Base-by-base conservation (phyloP, 2,113 vertebrate species). In the Sinocyclocheilus grahami region DNA sequence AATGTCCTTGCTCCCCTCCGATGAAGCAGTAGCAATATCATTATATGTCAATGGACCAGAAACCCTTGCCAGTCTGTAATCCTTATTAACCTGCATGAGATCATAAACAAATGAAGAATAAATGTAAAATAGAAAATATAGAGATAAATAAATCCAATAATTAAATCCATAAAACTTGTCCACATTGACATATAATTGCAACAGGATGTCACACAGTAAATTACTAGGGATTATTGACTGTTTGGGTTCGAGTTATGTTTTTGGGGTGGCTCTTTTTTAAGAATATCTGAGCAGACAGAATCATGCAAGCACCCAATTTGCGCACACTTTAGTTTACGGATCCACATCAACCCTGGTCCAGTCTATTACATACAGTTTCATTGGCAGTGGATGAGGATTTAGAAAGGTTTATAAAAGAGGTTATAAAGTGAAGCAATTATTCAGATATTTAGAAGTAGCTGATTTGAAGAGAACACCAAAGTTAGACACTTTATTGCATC, bases 11-110 rank as follows among this genome's bases (percentile, higher is more conserved):
- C 94, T 95, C 92, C 93, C 94, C 94, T 95, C 93, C 93, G 94
- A 92, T 93, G 95, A 94, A 92, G 94, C 91, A 93, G 93, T 92
- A 91, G 94, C 93, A 92, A 95, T 94, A 92, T 95, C 95, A 95
- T 94, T 95, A 95, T 94, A 95, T 93, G 94, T 95, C 94, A 95
- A 95, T 89, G 95, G 95, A 93, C 93, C 94, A 94, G 95, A 95
- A 93, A 94, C 94, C 92, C 92, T 94, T 91, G 92, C 93, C 94
- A 95, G 93, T 91, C 94, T 94, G 95, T 94, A 95, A 95, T 95
- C 95, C 95, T 95, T 95, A 94, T 94, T 92, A 91, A 95, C 95
- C 95, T 95, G 95, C 93, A 95, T 92, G 92, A 95, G 94, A 95
- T 93, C 92, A 95, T 92, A 95, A 92, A 95, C 92, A 95, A 87